A percentile compares a stretch with the other conserved stretches of the same genome.
These are phyloP conservation scores for Nixonia krombeini DNA, from an alignment of 1,140 invertebrate genomes.

Conservation along the genomic window DNA sequence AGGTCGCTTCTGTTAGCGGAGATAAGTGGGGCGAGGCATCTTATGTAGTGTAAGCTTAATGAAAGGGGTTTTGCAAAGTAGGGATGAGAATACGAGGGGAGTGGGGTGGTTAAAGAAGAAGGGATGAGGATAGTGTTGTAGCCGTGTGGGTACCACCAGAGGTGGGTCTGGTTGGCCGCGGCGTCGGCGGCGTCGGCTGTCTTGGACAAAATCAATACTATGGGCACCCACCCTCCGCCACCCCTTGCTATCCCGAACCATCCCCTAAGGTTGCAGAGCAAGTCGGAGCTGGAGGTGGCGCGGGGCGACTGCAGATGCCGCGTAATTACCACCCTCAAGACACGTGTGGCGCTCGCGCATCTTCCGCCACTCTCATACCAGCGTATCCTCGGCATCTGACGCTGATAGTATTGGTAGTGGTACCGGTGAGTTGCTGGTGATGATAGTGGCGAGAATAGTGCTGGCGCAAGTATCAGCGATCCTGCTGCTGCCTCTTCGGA, in stretches of 20 bases:
- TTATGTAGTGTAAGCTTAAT: constrained; percentile 32
- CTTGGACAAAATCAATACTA: constrained; percentile 73
- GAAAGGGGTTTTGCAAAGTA: constrained; percentile 39
- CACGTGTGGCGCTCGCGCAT: constrained; percentile 69
- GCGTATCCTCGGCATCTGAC: constrained; percentile 47
- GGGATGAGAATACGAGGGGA: constrained; percentile 30
- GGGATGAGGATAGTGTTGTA: constrained; percentile 65
- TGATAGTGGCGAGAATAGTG: constrained; percentile 37
- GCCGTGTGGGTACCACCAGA: constrained; percentile 69
- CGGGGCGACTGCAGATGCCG: constrained; percentile 70
- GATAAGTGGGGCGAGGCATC: constrained; percentile 27
- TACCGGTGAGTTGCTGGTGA: constrained; percentile 47
- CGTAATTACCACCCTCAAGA: constrained; percentile 73
- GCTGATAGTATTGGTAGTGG: constrained; percentile 49
- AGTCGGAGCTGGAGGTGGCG: constrained; percentile 60
- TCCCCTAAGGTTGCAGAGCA: constrained; percentile 65
- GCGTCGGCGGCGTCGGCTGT: constrained; percentile 67
- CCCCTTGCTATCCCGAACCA: constrained; percentile 46
- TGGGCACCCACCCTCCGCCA: constrained; percentile 61
- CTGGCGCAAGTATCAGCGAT: constrained; percentile 32
- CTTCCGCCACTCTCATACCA: constrained; percentile 41
- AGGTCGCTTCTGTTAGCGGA: constrained; percentile 4
- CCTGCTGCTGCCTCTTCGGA: constrained; percentile 28
- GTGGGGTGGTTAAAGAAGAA: constrained; percentile 17
- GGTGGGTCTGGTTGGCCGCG: constrained; percentile 71